These are phyloP conservation scores for Diogma glabrata DNA, from an alignment of 2,888 invertebrate species.

Conservation along the genomic window DNA sequence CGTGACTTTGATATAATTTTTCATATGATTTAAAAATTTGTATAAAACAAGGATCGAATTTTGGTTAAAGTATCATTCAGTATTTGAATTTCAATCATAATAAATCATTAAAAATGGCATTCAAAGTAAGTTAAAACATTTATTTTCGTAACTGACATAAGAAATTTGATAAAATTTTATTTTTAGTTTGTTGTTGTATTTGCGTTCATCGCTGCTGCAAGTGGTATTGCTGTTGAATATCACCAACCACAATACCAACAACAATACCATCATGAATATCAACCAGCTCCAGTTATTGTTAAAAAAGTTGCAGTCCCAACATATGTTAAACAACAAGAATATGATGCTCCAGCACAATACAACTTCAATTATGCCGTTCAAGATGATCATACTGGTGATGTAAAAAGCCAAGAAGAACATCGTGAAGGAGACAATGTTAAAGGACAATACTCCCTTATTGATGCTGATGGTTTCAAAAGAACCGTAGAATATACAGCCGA, in stretches of 20 bases:
- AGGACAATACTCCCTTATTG: slow-evolving; percentile 40
- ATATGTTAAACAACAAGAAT: neutral
- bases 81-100: no score
- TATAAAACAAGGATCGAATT: no score
- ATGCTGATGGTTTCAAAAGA: slow-evolving; percentile 40
- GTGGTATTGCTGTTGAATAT: neutral
- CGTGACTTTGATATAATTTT: no score
- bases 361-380: slow-evolving; percentile 38
- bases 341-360: slow-evolving; percentile 36
- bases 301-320: neutral
- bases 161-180: no score
- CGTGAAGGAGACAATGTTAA: slow-evolving; percentile 41
- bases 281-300: neutral
- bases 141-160: no score
- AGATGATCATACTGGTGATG: slow-evolving; percentile 41
- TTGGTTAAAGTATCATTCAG: no score
- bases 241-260: neutral
- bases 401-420: slow-evolving; percentile 40
- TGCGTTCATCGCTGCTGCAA: neutral
- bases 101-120: no score
- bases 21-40: no score
- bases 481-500: slow-evolving; percentile 42
- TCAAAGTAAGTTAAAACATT: no score
- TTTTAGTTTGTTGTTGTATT: neutral
- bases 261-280: neutral